Conservation (phyloP, 2,888 invertebrate species). For the Zaprionus bogoriensis region DNA sequence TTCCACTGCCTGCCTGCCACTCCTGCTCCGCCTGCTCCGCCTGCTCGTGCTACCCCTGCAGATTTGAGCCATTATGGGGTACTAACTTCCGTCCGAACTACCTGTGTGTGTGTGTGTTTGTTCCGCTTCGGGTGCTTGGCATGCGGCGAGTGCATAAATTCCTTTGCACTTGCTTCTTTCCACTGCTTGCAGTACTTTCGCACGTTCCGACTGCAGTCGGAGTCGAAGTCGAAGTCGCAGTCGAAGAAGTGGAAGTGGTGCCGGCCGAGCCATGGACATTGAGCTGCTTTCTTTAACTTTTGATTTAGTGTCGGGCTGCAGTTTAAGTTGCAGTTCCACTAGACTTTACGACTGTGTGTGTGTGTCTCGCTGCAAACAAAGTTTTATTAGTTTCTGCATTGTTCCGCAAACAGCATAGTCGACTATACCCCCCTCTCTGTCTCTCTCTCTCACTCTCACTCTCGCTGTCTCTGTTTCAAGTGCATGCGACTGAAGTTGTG, state of each 20-base stretch:
- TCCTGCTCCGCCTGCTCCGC: conserved; percentile 13
- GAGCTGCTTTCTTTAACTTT: conserved; percentile 63
- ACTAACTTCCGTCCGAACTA: conserved; percentile 61
- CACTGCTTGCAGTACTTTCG: conserved; percentile 27
- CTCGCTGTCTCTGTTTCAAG: conserved; percentile 16
- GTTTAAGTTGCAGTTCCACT: conserved; percentile 52
- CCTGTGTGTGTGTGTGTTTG: conserved; percentile 8
- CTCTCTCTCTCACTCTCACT: neutral
- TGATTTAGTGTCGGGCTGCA: conserved; percentile 65
- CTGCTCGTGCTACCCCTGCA: no score
- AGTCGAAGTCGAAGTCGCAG: no score
- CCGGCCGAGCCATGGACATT: conserved; percentile 42
- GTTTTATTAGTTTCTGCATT: conserved; percentile 65
- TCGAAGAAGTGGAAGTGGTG: no score
- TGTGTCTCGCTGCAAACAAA: conserved; percentile 31
- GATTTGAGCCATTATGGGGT: conserved; percentile 71
- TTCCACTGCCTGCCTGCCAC: conserved; percentile 27
- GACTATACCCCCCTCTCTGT: neutral
- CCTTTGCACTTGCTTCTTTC: no score
- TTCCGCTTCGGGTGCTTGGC: conserved; percentile 36
- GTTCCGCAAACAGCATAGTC: conserved; percentile 30
- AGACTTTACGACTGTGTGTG: neutral
- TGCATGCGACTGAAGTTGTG: conserved; percentile 26
- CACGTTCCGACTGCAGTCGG: conserved; percentile 62
- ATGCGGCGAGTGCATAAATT: conserved; percentile 74